A percentile compares a stretch with the other conserved stretches of the same genome.
Conservation (phyloP, 92 coral and sea anemone species). For the Porites cylindrica region DNA sequence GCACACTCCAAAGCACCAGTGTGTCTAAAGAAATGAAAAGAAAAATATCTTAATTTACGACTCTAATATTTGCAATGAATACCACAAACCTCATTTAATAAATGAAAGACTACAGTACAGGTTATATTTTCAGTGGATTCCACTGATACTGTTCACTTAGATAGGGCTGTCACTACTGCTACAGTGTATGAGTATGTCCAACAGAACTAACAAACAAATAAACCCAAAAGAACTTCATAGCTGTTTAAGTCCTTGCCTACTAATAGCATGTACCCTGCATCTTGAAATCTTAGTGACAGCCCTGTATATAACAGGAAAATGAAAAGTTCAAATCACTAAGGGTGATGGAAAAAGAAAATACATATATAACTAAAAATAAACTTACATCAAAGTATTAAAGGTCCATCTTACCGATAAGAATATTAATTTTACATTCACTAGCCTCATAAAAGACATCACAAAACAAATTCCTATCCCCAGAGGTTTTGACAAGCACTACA, state of each 20-base stretch:
- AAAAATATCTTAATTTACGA: no score
- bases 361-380: constrained; percentile 6
- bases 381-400: not conserved
- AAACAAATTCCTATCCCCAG: not conserved
- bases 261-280: not conserved
- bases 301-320: not conserved
- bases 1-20: constrained; percentile 47
- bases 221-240: no score
- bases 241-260: no score
- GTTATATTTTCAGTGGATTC: not conserved
- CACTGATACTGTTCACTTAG: not conserved
- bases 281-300: not conserved
- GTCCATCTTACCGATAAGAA: constrained; percentile 7
- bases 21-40: constrained; percentile 29
- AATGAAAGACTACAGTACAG: not conserved
- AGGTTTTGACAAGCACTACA: no score
- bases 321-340: not conserved
- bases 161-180: not conserved
- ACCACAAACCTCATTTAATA: not conserved
- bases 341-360: constrained; percentile 11
- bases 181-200: not conserved
- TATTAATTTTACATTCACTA: not conserved
- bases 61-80: not conserved
- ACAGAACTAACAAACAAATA: not conserved
- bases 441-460: not conserved